Base-by-base conservation (phyloP, 2,797 vertebrate species). In the Sebastes hubbsi region DNA sequence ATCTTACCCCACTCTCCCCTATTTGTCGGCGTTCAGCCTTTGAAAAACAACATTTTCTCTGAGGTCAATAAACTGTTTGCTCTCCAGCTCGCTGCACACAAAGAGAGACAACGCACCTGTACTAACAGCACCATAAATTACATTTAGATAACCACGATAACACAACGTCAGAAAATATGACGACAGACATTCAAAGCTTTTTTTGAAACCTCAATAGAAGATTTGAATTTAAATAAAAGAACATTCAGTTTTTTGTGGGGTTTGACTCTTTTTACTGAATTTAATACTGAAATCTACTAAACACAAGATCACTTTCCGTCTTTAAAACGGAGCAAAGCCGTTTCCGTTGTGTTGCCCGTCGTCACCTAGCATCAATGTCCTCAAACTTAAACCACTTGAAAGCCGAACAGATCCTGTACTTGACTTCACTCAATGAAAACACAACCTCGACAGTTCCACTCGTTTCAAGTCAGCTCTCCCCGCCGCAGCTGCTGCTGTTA, bases 341-440 rank as follows among this genome's bases (percentile, higher is more conserved):
- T 66, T 69, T 65, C 27, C 59, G 36, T 66, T 36, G 78, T 24
- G 42, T 63, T 11, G 68, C 8, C 38, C 5, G 29, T 79, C 59
- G 34, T 46, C 42, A 16, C 83, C 60, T 79, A 79, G 83, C 80
- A 69, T 76, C 84, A 58, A 36, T 24, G 42, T 14, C 24, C 75
- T 72, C 72, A 62, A 58, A 67, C 49, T 75, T 38, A 52, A 81
- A 63, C 10, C 72, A 42, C 83, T 64, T n/a, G 36, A 66, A 66
- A 46, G 60, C 27, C 34, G 24, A 70, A 81, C 42, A 65, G 0
- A 73, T 69, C 54, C 54, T 30, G 64, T 9, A 56, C 66, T 75
- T 42, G 65, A 75, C 62, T 34, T 20, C 24, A 22, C 24, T 5
- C 8, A 32, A 36, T 81, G 29, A 61, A 61, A 30, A 61, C 2